These are phyloP conservation scores for Dryococelus australis DNA, from an alignment of 2,888 invertebrate genomes.

Conservation along the genomic window DNA sequence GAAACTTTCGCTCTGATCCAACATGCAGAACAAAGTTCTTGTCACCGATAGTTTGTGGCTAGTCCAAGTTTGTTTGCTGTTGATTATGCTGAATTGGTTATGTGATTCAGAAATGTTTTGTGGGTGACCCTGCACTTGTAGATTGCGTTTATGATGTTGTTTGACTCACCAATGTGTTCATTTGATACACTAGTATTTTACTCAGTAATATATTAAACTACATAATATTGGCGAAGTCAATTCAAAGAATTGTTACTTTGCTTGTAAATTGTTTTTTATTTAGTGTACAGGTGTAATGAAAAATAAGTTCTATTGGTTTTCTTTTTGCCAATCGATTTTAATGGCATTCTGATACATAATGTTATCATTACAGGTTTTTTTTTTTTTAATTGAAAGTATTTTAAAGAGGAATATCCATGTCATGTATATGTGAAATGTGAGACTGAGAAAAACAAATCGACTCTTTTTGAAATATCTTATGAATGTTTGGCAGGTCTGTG, in stretches of 20 bases:
- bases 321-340: background rate
- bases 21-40: too few relatives aligned
- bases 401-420: background rate
- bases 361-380: background rate
- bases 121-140: background rate
- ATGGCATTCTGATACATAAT: background rate
- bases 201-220: background rate
- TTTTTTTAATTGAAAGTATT: background rate
- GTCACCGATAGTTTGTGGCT: too few relatives aligned
- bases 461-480: background rate
- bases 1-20: too few relatives aligned
- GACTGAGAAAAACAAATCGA: background rate
- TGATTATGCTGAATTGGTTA: too few relatives aligned
- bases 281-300: background rate
- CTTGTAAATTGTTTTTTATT: background rate
- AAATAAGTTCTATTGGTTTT: background rate
- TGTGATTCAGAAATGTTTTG: too few relatives aligned
- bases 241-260: background rate
- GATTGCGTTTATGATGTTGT: background rate
- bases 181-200: constrained; percentile 2
- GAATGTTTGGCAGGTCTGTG: background rate
- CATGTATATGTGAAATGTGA: background rate
- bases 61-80: too few relatives aligned
- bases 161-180: constrained; percentile 1
- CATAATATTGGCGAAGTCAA: background rate